Evolutionary conservation across 2,888 invertebrate species (phyloP).

Genomic region (Hirtodrosophila cameraria): DNA sequence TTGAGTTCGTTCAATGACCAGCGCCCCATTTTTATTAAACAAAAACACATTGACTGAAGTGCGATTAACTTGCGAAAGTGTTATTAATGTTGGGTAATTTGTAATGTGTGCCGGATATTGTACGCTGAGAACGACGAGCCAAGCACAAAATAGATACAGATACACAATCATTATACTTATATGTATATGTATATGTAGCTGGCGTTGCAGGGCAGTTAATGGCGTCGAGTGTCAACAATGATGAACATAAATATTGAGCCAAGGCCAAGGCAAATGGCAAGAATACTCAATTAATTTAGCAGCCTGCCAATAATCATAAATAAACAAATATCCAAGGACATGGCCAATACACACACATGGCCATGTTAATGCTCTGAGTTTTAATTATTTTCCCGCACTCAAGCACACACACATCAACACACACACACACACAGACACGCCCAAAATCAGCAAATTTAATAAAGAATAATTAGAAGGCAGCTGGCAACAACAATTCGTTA

Average conservation of each 20-base stretch:
- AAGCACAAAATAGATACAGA: slow-evolving; percentile 19
- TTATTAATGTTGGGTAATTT: slow-evolving; percentile 71
- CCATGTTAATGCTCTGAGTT: slow-evolving; percentile 42
- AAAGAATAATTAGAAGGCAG: slow-evolving; percentile 70
- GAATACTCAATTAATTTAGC: slow-evolving; percentile 68
- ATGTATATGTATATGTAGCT: slow-evolving; percentile 6
- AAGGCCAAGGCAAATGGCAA: slow-evolving; percentile 37
- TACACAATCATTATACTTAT: slow-evolving; percentile 17
- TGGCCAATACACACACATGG: slow-evolving; percentile 4
- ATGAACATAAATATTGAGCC: slow-evolving; percentile 52
- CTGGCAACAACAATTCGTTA: slow-evolving; percentile 20
- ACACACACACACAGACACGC: slow-evolving; percentile 12
- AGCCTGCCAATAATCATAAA: slow-evolving; percentile 73
- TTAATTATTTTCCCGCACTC: slow-evolving; percentile 58
- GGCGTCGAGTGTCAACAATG: slow-evolving; percentile 48
- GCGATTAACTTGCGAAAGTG: slow-evolving; percentile 73
- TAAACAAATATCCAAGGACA: slow-evolving; percentile 53
- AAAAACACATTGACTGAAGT: slow-evolving; percentile 75
- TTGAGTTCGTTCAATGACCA: slow-evolving; percentile 13
- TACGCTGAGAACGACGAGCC: not conserved
- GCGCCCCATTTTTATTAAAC: slow-evolving; percentile 60
- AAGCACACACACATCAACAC: slow-evolving; percentile 12
- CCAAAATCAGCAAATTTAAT: slow-evolving; percentile 63
- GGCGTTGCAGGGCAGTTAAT: slow-evolving; percentile 14
- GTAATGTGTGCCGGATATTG: slow-evolving; percentile 16